A percentile compares a stretch with the other conserved stretches of the same genome.
Evolutionary conservation across 2,797 vertebrate species (phyloP).

Genomic region (Gambusia yucatana): DNA sequence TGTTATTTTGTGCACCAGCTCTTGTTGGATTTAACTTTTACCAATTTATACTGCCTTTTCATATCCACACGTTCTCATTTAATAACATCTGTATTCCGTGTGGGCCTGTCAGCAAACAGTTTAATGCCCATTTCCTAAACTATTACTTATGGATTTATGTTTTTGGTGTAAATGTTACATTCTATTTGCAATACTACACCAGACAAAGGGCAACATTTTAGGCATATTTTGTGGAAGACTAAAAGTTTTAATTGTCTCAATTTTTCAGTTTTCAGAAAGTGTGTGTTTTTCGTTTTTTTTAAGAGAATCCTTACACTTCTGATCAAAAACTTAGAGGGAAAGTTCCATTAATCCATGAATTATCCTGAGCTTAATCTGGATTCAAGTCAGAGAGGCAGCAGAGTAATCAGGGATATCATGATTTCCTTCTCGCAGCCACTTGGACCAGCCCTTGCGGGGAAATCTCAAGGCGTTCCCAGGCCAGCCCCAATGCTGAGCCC

Average conservation of each 20-base stretch:
- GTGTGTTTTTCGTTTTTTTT: no score
- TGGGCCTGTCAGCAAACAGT: background rate
- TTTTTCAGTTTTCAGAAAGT: background rate
- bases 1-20: background rate
- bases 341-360: background rate
- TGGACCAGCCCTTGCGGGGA: background rate
- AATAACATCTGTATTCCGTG: background rate
- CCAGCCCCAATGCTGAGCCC: background rate
- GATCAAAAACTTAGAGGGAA: background rate
- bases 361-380: background rate
- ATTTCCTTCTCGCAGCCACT: background rate
- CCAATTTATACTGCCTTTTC: background rate
- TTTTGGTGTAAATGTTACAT: background rate
- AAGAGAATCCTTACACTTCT: background rate
- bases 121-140: background rate
- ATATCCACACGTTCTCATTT: background rate
- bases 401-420: background rate
- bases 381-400: background rate
- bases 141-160: background rate
- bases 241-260: background rate
- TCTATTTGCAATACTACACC: background rate
- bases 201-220: background rate
- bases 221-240: background rate
- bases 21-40: background rate
- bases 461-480: background rate